Base-by-base conservation (phyloP, 1,140 invertebrate species). In the Hyphantria cunea region DNA sequence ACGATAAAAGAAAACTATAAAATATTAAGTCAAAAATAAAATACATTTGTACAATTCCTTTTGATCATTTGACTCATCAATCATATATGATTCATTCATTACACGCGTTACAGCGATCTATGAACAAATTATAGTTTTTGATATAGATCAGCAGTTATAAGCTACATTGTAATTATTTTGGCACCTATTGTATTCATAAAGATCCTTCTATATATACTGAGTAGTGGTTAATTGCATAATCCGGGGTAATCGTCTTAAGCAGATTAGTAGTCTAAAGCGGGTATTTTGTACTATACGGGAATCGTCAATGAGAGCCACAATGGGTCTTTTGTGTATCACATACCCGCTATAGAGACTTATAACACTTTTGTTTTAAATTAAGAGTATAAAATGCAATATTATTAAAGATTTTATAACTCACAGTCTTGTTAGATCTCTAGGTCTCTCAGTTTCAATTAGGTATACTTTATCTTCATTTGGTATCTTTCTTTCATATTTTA, bases 241-340 rank as follows among this genome's bases (percentile, higher is more conserved):
- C 25, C 17, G 32, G 13, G 33, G 15, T 54, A 60, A 66, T 59
- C 45, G 50, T 25, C 13, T 54, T 25, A 65, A 62, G 49, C 12
- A 34, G 51, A 31, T 54, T 11, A 31, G 25, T 45, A 25, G 32
- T 33, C 17, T 13, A 37, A 32, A 59, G 48, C 59, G 49, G 32
- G 52, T 50, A 34, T 56, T 56, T 44, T 44, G 52, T 51, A 33
- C 52, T 62, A 51, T 41, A n/a, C 17, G 17, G 17, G 53, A 11
- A 34, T 51, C 25, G 15, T n/a, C n/a, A n/a, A 45, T 17, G 37
- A 58, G 48, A 32, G 45, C 64, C 56, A 61, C 44, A 68, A 65
- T 53, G 25, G 17, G 34, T 31, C 7, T 58, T 37, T 58, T 53
- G 64, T 51, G 42, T 54, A 56, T 48, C 52, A 37, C 8, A 55